Percentiles rank a stretch among this genome's conserved stretches.
Evolutionary conservation across 2,888 invertebrate genomes (phyloP).

Genomic region (Syrphus vitripennis): DNA sequence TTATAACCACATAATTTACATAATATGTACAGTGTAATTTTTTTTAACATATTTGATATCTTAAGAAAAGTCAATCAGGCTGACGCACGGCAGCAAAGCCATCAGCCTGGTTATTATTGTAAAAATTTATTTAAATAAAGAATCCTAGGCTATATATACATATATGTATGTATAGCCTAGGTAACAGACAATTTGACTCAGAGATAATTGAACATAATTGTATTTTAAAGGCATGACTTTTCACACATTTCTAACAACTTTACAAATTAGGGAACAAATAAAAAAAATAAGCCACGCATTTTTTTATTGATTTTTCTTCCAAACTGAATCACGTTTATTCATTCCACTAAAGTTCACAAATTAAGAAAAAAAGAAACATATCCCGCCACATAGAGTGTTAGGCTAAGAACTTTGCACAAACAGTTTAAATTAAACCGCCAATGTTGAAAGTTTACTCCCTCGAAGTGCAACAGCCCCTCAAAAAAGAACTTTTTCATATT

Average conservation of each 20-base stretch:
- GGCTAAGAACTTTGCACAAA: background rate
- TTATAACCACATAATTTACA: no score
- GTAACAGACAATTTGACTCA: no score
- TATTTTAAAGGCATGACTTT: background rate
- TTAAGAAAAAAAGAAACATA: background rate
- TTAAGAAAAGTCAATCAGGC: no score
- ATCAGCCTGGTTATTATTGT: no score
- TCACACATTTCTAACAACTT: slow-evolving; percentile 2
- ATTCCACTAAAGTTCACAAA: background rate
- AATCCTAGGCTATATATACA: no score
- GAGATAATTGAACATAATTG: background rate
- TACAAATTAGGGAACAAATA: background rate
- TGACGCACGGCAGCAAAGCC: no score
- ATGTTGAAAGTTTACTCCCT: background rate
- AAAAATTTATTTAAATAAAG: no score
- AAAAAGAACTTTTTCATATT: background rate
- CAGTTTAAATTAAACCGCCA: background rate
- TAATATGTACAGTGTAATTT: no score
- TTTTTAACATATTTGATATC: no score
- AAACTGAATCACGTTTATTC: slow-evolving; percentile 2
- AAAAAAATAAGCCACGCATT: background rate
- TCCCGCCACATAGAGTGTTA: background rate
- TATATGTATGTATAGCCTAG: no score
- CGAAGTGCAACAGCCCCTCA: background rate
- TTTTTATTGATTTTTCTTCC: slow-evolving; percentile 3